Evolutionary conservation across 2,797 vertebrate species (phyloP).

Genomic region (Delichon dasypus): DNA sequence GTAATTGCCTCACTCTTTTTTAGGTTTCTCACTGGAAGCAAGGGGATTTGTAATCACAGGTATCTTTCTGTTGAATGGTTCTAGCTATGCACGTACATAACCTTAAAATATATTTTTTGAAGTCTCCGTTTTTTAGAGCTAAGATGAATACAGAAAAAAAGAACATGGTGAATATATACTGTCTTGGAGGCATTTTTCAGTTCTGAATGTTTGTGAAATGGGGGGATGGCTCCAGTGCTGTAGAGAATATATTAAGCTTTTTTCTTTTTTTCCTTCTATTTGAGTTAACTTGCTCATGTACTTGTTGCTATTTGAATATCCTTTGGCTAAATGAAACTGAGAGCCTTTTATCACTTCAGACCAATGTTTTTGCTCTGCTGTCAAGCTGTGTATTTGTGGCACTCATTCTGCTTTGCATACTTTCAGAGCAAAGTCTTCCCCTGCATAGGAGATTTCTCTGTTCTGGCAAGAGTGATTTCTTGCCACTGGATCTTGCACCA

Average conservation of each 20-base stretch:
- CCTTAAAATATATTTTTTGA: not conserved
- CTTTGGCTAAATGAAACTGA: not conserved
- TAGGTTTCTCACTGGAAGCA: not conserved
- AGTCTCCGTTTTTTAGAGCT: not conserved
- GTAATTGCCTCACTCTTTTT: not conserved
- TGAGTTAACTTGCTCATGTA: not conserved
- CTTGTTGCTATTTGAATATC: not conserved
- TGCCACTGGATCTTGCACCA: not conserved
- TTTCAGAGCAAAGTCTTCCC: not conserved
- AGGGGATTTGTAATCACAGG: not conserved
- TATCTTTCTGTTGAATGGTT: not conserved
- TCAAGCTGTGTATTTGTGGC: not conserved
- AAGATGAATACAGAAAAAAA: not conserved
- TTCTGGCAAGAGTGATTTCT: not conserved
- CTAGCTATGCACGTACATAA: not conserved
- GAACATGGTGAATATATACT: fast-evolving
- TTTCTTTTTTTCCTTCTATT: not conserved
- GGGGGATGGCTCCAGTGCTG: not conserved
- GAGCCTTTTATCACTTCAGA: not conserved
- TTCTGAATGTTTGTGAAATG: not conserved
- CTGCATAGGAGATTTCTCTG: not conserved
- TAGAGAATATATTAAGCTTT: not conserved
- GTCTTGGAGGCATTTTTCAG: not conserved
- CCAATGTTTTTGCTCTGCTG: not conserved
- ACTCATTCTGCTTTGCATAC: not conserved